A percentile compares a stretch with the other conserved stretches of the same genome.
These are phyloP conservation scores for Echiichthys vipera DNA, from an alignment of 2,797 vertebrate genomes.

Conservation along the genomic window DNA sequence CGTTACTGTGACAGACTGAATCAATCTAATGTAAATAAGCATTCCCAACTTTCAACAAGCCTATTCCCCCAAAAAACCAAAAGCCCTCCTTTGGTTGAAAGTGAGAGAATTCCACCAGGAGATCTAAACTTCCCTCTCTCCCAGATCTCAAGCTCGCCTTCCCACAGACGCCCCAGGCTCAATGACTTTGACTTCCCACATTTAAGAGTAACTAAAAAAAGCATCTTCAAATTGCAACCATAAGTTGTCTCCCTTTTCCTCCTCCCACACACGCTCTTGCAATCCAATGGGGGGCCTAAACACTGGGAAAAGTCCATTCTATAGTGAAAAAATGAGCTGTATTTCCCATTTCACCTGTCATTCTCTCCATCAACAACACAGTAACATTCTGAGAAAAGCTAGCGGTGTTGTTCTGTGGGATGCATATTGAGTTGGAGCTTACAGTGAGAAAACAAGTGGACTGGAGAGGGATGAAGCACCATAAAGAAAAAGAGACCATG, in stretches of 20 bases:
- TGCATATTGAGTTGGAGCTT: conserved; percentile 48
- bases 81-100: conserved; percentile 64
- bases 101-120: conserved; percentile 81
- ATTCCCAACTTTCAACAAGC: conserved; percentile 79
- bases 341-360: conserved; percentile 64
- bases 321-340: conserved; percentile 44
- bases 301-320: conserved; percentile 67
- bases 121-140: conserved; percentile 72
- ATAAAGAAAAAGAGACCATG: conserved; percentile 28
- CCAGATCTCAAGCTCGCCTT: conserved; percentile 72
- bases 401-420: conserved; percentile 49
- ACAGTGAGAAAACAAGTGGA: conserved; percentile 56
- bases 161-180: conserved; percentile 82
- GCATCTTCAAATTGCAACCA: conserved; percentile 88
- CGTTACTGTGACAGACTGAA: conserved; percentile 79
- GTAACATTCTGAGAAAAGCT: conserved; percentile 46
- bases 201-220: conserved; percentile 88
- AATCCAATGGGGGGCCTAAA: conserved; percentile 70
- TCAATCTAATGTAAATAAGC: conserved; percentile 85
- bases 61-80: conserved; percentile 66
- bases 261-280: conserved; percentile 63
- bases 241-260: conserved; percentile 75
- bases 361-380: conserved; percentile 40
- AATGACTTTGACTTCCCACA: conserved; percentile 87
- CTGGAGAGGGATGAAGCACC: conserved; percentile 14